Evolutionary conservation across 2,797 vertebrate genomes (phyloP).

Genomic region (Parauchenoglanis ngamensis): DNA sequence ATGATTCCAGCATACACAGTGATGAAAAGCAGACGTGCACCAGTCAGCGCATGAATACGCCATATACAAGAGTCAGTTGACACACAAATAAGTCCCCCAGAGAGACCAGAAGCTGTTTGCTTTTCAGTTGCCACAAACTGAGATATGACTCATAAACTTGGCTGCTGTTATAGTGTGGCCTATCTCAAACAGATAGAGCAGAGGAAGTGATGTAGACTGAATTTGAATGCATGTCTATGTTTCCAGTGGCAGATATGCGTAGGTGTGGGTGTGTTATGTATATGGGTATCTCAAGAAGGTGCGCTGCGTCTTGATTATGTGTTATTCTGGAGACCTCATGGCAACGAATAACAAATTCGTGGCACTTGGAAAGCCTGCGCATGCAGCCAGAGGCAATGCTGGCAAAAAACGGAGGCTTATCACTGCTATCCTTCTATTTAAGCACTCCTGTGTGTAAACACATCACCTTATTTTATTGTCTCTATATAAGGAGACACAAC

Average conservation of each 20-base stretch:
- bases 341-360: conserved; percentile 33
- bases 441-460: conserved; percentile 32
- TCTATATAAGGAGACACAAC: conserved; percentile 14
- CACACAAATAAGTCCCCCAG: conserved; percentile 43
- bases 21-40: conserved; percentile 52
- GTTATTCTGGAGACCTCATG: conserved; percentile 9
- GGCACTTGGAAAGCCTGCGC: conserved; percentile 23
- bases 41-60: conserved; percentile 26
- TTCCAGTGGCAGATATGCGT: background rate
- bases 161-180: conserved; percentile 57
- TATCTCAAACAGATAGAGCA: conserved; percentile 47
- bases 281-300: conserved; percentile 34
- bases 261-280: conserved; percentile 41
- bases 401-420: conserved; percentile 25
- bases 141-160: conserved; percentile 63
- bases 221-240: background rate
- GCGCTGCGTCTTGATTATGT: conserved; percentile 17
- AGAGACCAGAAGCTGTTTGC: conserved; percentile 48
- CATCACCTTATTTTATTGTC: conserved; percentile 10
- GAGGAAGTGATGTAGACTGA: conserved; percentile 43
- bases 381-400: conserved; percentile 22
- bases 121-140: conserved; percentile 45
- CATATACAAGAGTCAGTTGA: conserved; percentile 48
- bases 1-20: conserved; percentile 35
- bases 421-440: conserved; percentile 32